Percentiles rank a stretch among this genome's conserved stretches.
phyloP scores from a whole-genome alignment of 2,888 invertebrate species.

The Tetanocera ferruginea region DNA sequence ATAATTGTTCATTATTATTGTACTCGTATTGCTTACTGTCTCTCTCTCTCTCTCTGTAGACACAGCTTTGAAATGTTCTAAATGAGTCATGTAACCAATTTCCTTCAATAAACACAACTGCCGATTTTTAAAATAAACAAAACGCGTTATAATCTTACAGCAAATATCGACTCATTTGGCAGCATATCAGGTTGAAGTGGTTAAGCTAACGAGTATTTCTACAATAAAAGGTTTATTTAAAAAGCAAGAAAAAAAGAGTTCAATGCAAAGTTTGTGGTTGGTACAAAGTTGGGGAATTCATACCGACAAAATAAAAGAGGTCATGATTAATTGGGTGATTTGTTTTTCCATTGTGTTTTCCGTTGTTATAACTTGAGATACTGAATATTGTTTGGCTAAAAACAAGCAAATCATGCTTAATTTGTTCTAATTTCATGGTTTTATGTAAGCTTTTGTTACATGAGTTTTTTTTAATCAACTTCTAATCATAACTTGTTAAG shows the following conservation, averaged over 20 bases:
- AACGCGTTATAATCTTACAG: too few species aligned
- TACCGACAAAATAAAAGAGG: constrained; percentile 4
- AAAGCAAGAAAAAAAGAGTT: not conserved
- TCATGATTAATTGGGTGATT: constrained; percentile 23
- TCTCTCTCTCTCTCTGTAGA: too few species aligned
- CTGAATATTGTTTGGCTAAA: not conserved
- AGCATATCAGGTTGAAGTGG: too few species aligned
- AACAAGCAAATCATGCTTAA: constrained; percentile 52
- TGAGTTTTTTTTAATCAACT: not conserved
- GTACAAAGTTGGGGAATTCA: not conserved
- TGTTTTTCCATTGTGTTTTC: not conserved
- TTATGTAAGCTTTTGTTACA: not conserved
- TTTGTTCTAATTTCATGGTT: constrained; percentile 58
- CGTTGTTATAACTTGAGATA: not conserved
- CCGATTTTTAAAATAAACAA: too few species aligned
- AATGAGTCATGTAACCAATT: too few species aligned
- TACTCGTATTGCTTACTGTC: too few species aligned
- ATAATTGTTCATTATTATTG: too few species aligned
- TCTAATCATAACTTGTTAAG: not conserved
- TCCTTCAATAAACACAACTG: too few species aligned
- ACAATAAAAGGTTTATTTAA: not conserved
- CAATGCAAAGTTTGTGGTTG: not conserved
- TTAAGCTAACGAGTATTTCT: too few species aligned
- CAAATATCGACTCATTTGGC: too few species aligned
- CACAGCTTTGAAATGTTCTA: too few species aligned